phyloP scores from a whole-genome alignment of 2,113 vertebrate species.

The Ellobius talpinus region DNA sequence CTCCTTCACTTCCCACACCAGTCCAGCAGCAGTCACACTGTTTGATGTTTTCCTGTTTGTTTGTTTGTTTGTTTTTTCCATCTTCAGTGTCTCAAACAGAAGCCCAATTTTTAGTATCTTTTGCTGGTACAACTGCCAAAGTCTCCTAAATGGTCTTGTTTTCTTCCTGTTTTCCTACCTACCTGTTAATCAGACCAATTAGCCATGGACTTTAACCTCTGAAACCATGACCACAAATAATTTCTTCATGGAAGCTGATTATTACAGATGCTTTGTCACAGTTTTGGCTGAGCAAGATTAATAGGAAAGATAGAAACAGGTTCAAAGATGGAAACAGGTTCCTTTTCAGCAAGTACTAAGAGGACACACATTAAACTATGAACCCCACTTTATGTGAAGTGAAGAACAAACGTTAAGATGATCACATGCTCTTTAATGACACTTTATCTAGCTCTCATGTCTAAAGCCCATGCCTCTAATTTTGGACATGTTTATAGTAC shows the following conservation, averaged over 20 bases:
- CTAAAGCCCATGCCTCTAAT: fast-evolving
- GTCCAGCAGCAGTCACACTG: not conserved
- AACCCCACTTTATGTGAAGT: not conserved
- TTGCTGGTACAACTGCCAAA: not conserved
- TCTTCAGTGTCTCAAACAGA: not conserved
- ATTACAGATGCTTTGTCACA: not conserved
- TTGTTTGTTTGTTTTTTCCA: not conserved
- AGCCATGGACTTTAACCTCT: not conserved
- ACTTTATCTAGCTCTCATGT: not conserved
- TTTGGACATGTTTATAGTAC: not conserved
- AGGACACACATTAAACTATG: not conserved
- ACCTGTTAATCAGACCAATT: not conserved
- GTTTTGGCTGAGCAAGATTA: not conserved
- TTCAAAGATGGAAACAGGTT: not conserved
- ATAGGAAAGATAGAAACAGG: not conserved
- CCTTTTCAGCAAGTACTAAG: not conserved
- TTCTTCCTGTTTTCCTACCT: not conserved
- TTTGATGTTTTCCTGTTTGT: not conserved
- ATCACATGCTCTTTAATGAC: not conserved
- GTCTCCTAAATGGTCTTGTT: not conserved
- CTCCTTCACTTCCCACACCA: not conserved
- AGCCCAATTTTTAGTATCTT: not conserved
- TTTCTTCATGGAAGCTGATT: not conserved
- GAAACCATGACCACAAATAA: not conserved
- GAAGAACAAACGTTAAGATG: not conserved